Base-by-base conservation (phyloP, 2,797 vertebrate genomes). In the Cyprinella venusta region DNA sequence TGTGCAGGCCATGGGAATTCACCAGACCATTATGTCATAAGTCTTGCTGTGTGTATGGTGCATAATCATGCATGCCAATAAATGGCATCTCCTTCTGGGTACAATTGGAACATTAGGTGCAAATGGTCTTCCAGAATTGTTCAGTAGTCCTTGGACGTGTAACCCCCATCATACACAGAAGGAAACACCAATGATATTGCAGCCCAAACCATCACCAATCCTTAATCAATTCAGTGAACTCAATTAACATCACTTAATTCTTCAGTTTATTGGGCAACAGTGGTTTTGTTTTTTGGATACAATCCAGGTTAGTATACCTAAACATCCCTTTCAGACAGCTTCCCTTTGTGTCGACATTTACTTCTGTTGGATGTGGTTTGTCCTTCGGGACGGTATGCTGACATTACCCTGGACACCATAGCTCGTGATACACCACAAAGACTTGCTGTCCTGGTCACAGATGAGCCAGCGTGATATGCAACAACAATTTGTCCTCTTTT, bases 261-360 rank as follows among this genome's bases (percentile, higher is more conserved):
- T 61, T 24, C 59, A 61, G 12, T 26, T 24, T 26, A 12, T 26
- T 26, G n/a, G 56, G n/a, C n/a, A 24, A n/a, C 56, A 12, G 56
- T 59, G 56, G 56, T 59, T 59, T 59, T 59, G 56, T 59, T 12
- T 59, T 59, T 59, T 59, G 56, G 56, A 59, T 59, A 59, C 56
- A 59, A 24, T 12, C n/a, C 0, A 5, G 9, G 21, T n/a, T 56
- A n/a, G 56, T 61, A 61, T 61, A 61, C 56, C 56, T 13, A 13
- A 24, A 26, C 56, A 24, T 24, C 56, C 12, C 56, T 61, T 61
- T 61, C 5, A 61, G 56, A 61, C 56, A 26, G 56, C 24, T 61
- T 61, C 56, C n/a, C 15, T 6, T 61, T 24, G 10, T 5, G n/a
- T 33, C 30, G 3, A 33, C 30, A 33, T 2, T 33, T 33, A 33